Percentiles rank a stretch among this genome's conserved stretches.
These are phyloP conservation scores for Drosophila nikananu DNA, from an alignment of 1,140 invertebrate species.

Conservation along the genomic window DNA sequence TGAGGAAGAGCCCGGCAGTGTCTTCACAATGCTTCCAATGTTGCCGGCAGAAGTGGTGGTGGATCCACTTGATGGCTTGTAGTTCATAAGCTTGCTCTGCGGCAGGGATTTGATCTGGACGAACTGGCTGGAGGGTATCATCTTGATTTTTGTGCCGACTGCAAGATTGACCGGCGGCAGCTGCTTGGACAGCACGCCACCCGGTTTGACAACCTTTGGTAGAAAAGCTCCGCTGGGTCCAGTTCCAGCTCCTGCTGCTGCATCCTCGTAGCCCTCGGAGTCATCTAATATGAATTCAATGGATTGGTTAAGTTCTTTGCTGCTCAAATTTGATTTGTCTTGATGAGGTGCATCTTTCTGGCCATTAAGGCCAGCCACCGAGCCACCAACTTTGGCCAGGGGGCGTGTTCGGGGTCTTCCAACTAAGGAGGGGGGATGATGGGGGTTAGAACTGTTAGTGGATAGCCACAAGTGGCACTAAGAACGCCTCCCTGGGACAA, in stretches of 20 bases:
- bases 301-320: conserved; percentile 78
- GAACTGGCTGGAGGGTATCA: conserved; percentile 80
- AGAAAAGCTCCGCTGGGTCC: neutral
- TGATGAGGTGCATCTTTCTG: conserved; percentile 30
- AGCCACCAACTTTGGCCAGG: conserved; percentile 45
- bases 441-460: conserved; percentile 57
- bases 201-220: conserved; percentile 28
- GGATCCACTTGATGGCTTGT: conserved; percentile 36
- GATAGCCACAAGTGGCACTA: neutral
- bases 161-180: conserved; percentile 44
- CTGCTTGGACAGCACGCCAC: conserved; percentile 30
- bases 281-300: conserved; percentile 81
- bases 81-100: conserved; percentile 72
- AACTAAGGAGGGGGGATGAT: conserved; percentile 52
- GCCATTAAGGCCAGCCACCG: conserved; percentile 25
- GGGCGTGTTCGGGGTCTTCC: conserved; percentile 85
- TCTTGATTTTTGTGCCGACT: conserved; percentile 75
- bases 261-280: conserved; percentile 56
- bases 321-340: conserved; percentile 41
- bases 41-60: conserved; percentile 6
- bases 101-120: conserved; percentile 71
- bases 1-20: conserved; percentile 43
- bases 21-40: conserved; percentile 75
- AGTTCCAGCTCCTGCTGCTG: neutral
- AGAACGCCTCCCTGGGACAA: neutral